phyloP scores from a whole-genome alignment of 2,888 invertebrate genomes.

The Melanophora roralis region DNA sequence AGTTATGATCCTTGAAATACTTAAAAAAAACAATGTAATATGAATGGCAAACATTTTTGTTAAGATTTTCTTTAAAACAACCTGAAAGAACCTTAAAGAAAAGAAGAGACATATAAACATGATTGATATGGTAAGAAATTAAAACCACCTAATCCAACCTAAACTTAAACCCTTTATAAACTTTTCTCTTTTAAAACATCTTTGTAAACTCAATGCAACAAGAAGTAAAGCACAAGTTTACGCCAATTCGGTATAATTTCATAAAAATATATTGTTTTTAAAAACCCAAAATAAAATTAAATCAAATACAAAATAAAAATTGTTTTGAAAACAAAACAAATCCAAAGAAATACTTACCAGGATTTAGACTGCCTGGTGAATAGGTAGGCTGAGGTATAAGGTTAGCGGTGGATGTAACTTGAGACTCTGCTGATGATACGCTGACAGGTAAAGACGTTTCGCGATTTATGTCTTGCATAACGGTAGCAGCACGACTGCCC shows the following conservation, averaged over 20 bases:
- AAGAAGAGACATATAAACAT: background rate
- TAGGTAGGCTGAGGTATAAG: constrained; percentile 79
- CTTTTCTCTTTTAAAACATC: background rate
- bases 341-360: constrained; percentile 81
- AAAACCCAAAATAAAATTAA: constrained; percentile 31
- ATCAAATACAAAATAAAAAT: constrained; percentile 32
- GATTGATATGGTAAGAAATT: background rate
- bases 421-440: constrained; percentile 74
- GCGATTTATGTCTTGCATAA: constrained; percentile 86
- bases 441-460: constrained; percentile 82
- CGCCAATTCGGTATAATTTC: constrained; percentile 65
- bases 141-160: background rate
- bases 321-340: constrained; percentile 27
- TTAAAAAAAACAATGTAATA: no score
- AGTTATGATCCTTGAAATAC: no score
- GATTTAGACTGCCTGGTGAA: constrained; percentile 86
- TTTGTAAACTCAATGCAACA: constrained; percentile 75
- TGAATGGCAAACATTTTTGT: no score
- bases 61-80: no score
- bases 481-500: constrained; percentile 88
- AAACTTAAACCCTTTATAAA: no score
- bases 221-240: constrained; percentile 73
- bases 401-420: constrained; percentile 73
- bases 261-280: constrained; percentile 2
- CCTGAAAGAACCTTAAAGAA: no score